Base-by-base conservation (phyloP, 2,113 vertebrate species). In the Gambusia holbrooki region DNA sequence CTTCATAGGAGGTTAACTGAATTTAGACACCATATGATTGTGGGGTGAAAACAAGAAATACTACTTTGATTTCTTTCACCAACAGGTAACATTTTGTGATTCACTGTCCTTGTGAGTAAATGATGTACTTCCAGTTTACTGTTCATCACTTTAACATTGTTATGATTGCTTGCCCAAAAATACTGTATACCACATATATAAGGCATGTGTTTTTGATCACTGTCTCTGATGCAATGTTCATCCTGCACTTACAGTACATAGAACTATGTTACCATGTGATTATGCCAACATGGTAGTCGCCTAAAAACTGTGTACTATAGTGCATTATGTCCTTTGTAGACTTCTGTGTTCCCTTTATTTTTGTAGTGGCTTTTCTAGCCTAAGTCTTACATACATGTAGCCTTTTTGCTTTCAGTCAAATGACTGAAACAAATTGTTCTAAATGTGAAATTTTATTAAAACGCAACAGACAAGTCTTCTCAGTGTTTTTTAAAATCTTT, bases 401-500 rank as follows among this genome's bases (percentile, higher is more conserved):
- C 22, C 45, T 87, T 81, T 19, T 62, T 51, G 2, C 29, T 2
- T 63, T 73, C 88, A 88, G 70, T 92, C 61, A 90, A 90, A 84
- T 82, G 73, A 73, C 75, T 48, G 45, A 48, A 48, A 48, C 45
- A 48, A 72, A 85, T 84, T 82, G 77, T 91, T 94, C 89, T 86
- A 91, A 88, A 73, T 83, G 89, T 86, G 76, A 90, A 80, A 25
- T 85, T 89, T 76, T 80, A 89, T 88, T 93, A 92, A 91, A 90
- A 72, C 83, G 72, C 70, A 85, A 72, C 58, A 67, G 29, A 71
- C 48, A 73, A 28, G 58, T 71, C 35, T 61, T 69, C 30, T 71
- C 25, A 58, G 25, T 58, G 51, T 40, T 29, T 22, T 4, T 6
- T 37, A 22, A 7, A 32, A 33, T 32, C 29, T 22, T 11, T 63